These are phyloP conservation scores for Athripsodes cinereus DNA, from an alignment of 2,888 invertebrate genomes.

Conservation along the genomic window DNA sequence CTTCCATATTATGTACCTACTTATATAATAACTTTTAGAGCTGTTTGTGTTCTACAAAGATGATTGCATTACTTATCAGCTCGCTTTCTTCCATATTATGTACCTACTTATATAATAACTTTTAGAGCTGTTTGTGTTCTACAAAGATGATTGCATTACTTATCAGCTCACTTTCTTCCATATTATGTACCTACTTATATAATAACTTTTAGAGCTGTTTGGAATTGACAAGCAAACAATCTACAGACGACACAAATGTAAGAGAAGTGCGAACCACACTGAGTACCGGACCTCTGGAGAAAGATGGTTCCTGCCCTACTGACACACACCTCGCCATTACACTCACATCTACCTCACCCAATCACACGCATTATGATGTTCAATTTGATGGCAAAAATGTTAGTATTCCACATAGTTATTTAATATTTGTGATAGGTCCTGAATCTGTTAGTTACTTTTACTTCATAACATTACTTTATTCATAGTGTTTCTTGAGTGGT, in stretches of 20 bases:
- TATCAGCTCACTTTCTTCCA: too few relatives aligned
- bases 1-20: too few relatives aligned
- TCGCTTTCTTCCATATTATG: too few relatives aligned
- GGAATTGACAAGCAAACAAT: neutral
- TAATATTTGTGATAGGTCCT: neutral
- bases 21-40: too few relatives aligned
- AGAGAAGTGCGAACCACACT: neutral
- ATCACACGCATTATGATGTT: slow-evolving; percentile 1
- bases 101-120: too few relatives aligned
- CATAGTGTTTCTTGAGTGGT: too few relatives aligned
- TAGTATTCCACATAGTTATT: too few relatives aligned
- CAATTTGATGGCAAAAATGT: slow-evolving; percentile 3
- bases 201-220: neutral
- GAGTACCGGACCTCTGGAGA: neutral
- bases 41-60: too few relatives aligned
- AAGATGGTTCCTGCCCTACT: slow-evolving; percentile 3
- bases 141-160: too few relatives aligned
- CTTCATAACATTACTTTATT: neutral
- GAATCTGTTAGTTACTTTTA: neutral
- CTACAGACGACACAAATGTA: neutral
- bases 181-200: too few relatives aligned
- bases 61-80: too few relatives aligned
- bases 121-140: too few relatives aligned
- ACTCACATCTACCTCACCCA: neutral
- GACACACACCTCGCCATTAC: neutral